phyloP scores from a whole-genome alignment of 2,888 invertebrate genomes.

The Stenichneumon culpator region DNA sequence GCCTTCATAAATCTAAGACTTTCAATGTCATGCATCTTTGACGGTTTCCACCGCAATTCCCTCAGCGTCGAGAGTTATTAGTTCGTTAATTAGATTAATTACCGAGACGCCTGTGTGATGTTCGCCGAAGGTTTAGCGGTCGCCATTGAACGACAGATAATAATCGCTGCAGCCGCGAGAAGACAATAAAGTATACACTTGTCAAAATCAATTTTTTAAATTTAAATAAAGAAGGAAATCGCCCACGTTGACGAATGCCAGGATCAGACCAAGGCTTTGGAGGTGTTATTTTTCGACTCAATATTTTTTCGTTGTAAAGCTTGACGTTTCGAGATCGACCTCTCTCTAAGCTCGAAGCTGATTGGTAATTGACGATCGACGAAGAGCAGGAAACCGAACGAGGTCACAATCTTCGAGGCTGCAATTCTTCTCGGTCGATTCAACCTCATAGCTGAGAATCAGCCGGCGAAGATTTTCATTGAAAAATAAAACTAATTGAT shows the following conservation, averaged over 20 bases:
- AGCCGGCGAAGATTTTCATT: background rate
- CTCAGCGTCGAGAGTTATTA: conserved; percentile 12
- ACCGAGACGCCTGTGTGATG: background rate
- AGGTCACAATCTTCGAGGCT: conserved; percentile 57
- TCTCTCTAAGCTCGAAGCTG: conserved; percentile 44
- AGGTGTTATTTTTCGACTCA: conserved; percentile 28
- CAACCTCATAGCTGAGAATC: background rate
- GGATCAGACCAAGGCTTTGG: background rate
- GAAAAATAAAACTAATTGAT: background rate
- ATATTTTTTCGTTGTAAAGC: conserved; percentile 44
- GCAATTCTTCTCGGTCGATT: conserved; percentile 20
- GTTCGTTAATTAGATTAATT: conserved; percentile 35
- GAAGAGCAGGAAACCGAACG: conserved; percentile 63
- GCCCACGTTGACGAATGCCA: conserved; percentile 13
- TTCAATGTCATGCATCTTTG: conserved; percentile 25
- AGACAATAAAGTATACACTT: background rate
- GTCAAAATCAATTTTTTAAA: conserved; percentile 40
- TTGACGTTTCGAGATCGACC: conserved; percentile 37
- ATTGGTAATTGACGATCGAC: conserved; percentile 62
- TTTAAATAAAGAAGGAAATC: conserved; percentile 11
- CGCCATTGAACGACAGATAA: conserved; percentile 25
- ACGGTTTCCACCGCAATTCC: conserved; percentile 6
- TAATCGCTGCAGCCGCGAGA: background rate
- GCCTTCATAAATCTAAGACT: conserved; percentile 25
- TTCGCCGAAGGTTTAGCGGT: background rate